Base-by-base conservation (phyloP, 2,888 invertebrate species). In the Timandra comae region DNA sequence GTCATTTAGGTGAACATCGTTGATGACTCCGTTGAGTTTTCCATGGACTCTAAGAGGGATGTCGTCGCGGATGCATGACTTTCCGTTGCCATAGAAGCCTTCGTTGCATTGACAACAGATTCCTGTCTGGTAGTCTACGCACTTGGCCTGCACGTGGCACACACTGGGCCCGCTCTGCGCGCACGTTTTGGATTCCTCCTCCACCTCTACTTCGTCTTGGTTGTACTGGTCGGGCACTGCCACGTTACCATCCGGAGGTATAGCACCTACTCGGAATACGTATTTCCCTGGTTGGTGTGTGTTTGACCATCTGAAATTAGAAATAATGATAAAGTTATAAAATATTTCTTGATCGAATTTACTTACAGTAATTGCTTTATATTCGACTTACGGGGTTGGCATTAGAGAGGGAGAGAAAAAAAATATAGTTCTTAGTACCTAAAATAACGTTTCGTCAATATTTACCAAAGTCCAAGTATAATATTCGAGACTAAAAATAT, bases 61-160 rank as follows among this genome's bases (percentile, higher is more conserved):
- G 54, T 93, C 95, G 64, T 91, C 89, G 69, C 92, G 92, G 37
- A 98, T 88, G 64, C 99, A 99, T 30, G 91, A 91, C 65, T 90
- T 90, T 32, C 99, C 99, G 66, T 99, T 99, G 41, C 99, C 99
- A 63, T 94, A 97, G 76, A 86, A 96, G 3, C 93, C 93, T n/a
- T 88, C 78, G 21, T 89, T 87, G 67, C 99, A 99, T 43, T 89
- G 86, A 68, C 99, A 99, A 64, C 98, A 99, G 66, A 93, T 97
- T 5, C 98, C 98, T 19, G 88, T 87, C 29, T 89, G 87, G 58
- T 92, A 93, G 69, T 98, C 97, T 3, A 91, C 81, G 68, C 98
- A 98, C 32, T 87, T 87, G 0, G 96, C 96, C 54, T 93, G 90
- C 25, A 89, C 88, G 64, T 96, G 94, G 62, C 98, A 98, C 25